A percentile compares a stretch with the other conserved stretches of the same genome.
Evolutionary conservation across 1,140 invertebrate species (phyloP).

Genomic region (Cecropterus lyciades): DNA sequence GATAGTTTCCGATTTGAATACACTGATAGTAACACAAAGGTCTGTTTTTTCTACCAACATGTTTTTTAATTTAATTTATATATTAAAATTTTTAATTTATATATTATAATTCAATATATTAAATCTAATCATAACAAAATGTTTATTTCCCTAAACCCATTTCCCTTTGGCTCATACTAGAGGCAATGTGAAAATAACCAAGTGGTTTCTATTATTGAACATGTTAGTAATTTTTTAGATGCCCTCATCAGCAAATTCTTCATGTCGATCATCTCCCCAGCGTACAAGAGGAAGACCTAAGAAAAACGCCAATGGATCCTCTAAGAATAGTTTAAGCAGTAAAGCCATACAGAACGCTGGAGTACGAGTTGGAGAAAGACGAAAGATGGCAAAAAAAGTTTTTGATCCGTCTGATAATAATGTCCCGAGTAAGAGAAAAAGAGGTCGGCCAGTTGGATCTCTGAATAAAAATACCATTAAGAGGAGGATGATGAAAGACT

Average conservation of each 20-base stretch:
- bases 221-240: constrained; percentile 68
- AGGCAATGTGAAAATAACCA: no score
- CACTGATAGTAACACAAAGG: constrained; percentile 77
- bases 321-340: constrained; percentile 67
- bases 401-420: constrained; percentile 92
- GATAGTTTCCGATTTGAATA: constrained; percentile 79
- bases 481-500: constrained; percentile 70
- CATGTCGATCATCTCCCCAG: constrained; percentile 78
- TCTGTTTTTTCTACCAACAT: no score
- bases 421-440: constrained; percentile 86
- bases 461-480: constrained; percentile 85
- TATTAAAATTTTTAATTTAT: no score
- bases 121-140: no score
- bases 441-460: constrained; percentile 86
- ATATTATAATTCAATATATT: no score
- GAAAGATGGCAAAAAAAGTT: constrained; percentile 88
- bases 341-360: constrained; percentile 65
- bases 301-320: constrained; percentile 61
- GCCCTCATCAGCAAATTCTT: constrained; percentile 81
- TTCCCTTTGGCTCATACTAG: no score
- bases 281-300: constrained; percentile 72
- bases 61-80: no score
- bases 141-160: no score
- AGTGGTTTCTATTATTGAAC: no score
- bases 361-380: constrained; percentile 76